phyloP scores from a whole-genome alignment of 2,888 invertebrate species.

The Drosophila tripunctata region DNA sequence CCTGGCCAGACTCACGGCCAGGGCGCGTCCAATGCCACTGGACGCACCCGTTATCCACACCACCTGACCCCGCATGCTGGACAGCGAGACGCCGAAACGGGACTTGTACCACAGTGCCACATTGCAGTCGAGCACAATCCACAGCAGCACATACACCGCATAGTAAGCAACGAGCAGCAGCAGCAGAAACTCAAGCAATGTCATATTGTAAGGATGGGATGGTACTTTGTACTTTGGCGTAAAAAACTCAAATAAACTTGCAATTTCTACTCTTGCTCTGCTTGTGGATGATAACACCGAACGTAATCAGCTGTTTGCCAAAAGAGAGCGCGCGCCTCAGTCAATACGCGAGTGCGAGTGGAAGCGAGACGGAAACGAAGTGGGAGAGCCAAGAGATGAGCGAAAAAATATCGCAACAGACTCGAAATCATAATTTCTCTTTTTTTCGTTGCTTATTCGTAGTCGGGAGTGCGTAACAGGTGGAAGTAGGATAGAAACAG shows the following conservation, averaged over 20 bases:
- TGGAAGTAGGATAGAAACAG: not conserved
- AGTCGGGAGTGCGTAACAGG: not conserved
- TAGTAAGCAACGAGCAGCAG: conserved; percentile 84
- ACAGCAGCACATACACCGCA: conserved; percentile 85
- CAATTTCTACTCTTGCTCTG: too few species aligned
- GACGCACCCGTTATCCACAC: conserved; percentile 94
- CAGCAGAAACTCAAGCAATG: conserved; percentile 80
- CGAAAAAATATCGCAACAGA: not conserved
- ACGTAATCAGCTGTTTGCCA: conserved; percentile 45
- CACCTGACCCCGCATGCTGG: conserved; percentile 87
- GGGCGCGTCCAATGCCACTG: conserved; percentile 91
- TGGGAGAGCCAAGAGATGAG: not conserved
- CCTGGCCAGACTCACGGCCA: conserved; percentile 88
- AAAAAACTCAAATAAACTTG: conserved; percentile 4
- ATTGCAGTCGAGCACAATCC: conserved; percentile 87
- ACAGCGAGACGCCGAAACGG: conserved; percentile 87
- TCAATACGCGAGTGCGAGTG: not conserved
- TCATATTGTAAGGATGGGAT: too few species aligned
- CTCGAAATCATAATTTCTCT: not conserved
- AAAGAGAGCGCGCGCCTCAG: not conserved
- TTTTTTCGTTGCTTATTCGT: not conserved
- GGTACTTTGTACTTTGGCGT: conserved; percentile 30
- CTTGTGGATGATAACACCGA: conserved; percentile 27
- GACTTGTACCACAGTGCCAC: conserved; percentile 86
- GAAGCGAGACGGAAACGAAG: not conserved